Percentiles rank a stretch among this genome's conserved stretches.
phyloP scores from a whole-genome alignment of 2,888 invertebrate species.

The Ophion ellenae region DNA sequence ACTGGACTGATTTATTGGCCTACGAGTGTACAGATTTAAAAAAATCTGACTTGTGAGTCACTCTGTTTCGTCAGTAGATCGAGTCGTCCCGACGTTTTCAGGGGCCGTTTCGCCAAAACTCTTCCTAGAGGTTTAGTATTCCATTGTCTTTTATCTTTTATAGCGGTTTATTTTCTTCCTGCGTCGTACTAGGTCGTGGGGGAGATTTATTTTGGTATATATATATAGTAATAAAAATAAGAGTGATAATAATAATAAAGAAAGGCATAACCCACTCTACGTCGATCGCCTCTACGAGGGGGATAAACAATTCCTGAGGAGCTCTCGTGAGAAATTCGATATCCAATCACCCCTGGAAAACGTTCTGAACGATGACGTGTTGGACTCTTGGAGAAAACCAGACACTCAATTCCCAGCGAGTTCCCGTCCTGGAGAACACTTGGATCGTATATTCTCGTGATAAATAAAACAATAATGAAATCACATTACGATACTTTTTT shows the following conservation, averaged over 20 bases:
- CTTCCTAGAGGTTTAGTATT: neutral
- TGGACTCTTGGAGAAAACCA: conserved; percentile 57
- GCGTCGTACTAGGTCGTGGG: neutral
- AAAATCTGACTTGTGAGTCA: neutral
- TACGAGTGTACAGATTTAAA: neutral
- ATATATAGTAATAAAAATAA: neutral
- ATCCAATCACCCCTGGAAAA: conserved; percentile 50
- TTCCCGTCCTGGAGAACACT: neutral
- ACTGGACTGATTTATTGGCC: neutral
- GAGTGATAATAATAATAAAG: neutral
- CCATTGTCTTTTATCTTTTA: neutral
- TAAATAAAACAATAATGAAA: conserved; percentile 43
- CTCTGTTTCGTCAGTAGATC: neutral
- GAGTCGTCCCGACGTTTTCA: neutral
- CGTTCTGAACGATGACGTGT: conserved; percentile 4
- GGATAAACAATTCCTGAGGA: conserved; percentile 31
- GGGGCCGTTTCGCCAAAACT: neutral
- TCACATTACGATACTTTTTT: neutral
- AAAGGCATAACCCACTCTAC: neutral
- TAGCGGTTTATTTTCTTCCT: neutral
- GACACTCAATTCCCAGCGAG: conserved; percentile 10
- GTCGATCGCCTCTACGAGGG: neutral
- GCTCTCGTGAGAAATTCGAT: conserved; percentile 55
- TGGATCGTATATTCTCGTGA: conserved; percentile 22
- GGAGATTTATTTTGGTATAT: too few species aligned